A percentile compares a stretch with the other conserved stretches of the same genome.
phyloP scores from a whole-genome alignment of 2,888 invertebrate genomes.

The Apoderus coryli region DNA sequence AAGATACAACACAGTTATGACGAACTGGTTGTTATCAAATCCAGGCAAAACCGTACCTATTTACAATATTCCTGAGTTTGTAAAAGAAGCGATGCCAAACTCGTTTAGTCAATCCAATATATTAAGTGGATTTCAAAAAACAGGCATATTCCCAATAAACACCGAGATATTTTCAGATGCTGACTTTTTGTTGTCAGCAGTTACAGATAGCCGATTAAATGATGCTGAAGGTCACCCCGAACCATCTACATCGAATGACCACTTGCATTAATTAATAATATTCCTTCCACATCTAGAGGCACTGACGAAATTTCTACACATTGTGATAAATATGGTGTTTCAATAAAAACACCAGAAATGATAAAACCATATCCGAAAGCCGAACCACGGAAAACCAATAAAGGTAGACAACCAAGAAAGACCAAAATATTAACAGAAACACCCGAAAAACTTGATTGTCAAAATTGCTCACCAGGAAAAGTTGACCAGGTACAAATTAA shows the following conservation, averaged over 20 bases:
- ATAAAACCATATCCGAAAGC: constrained; percentile 2
- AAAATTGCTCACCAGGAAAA: neutral
- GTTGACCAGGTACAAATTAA: neutral
- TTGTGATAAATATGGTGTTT: neutral
- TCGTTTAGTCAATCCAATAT: constrained; percentile 21
- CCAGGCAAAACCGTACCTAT: constrained; percentile 28
- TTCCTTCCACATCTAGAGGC: no score
- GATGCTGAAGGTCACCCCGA: constrained; percentile 1
- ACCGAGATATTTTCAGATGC: constrained; percentile 19
- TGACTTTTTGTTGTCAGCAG: constrained; percentile 18
- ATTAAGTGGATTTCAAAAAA: constrained; percentile 19
- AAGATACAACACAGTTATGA: constrained; percentile 20
- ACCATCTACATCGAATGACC: no score
- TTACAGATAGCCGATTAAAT: constrained; percentile 15
- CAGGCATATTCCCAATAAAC: constrained; percentile 22
- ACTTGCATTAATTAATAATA: no score
- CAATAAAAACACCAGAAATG: neutral
- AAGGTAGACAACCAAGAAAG: no score
- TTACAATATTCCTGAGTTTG: constrained; percentile 23
- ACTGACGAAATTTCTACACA: no score
- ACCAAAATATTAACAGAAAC: constrained; percentile 1
- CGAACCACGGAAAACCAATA: no score
- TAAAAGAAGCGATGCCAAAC: constrained; percentile 8
- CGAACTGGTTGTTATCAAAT: constrained; percentile 26
- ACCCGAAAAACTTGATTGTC: neutral